These are phyloP conservation scores for Phrynocephalus versicolor DNA, from an alignment of 2,113 vertebrate species.

Conservation along the genomic window DNA sequence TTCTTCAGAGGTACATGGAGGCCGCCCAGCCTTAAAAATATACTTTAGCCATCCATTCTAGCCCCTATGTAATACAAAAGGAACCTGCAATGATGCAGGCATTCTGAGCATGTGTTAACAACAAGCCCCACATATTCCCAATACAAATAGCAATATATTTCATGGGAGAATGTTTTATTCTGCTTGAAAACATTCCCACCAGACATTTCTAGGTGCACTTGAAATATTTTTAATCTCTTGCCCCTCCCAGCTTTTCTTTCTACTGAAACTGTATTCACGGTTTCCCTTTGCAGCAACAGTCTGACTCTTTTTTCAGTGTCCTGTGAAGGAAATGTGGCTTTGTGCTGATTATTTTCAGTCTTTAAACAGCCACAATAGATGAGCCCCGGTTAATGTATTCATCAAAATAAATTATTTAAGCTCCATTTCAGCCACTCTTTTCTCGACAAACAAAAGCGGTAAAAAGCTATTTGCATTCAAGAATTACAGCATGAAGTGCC, in stretches of 20 bases:
- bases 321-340: conserved; percentile 73
- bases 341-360: conserved; percentile 76
- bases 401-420: conserved; percentile 78
- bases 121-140: conserved; percentile 57
- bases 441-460: conserved; percentile 76
- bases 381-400: conserved; percentile 74
- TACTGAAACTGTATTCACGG: conserved; percentile 69
- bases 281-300: conserved; percentile 64
- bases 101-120: conserved; percentile 45
- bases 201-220: conserved; percentile 69
- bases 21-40: not conserved
- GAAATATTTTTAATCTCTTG: conserved; percentile 72
- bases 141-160: conserved; percentile 59
- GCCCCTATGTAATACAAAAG: conserved; percentile 4
- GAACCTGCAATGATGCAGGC: conserved; percentile 40
- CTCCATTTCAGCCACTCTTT: conserved; percentile 76
- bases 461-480: conserved; percentile 75
- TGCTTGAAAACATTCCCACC: conserved; percentile 70
- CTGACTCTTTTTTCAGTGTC: conserved; percentile 71
- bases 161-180: conserved; percentile 68
- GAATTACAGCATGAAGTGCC: conserved; percentile 75
- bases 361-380: conserved; percentile 73
- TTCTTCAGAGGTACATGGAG: not conserved
- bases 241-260: conserved; percentile 50
- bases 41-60: not conserved